These are phyloP conservation scores for Smittia sp. DNA, from an alignment of 2,888 invertebrate genomes.

Conservation along the genomic window DNA sequence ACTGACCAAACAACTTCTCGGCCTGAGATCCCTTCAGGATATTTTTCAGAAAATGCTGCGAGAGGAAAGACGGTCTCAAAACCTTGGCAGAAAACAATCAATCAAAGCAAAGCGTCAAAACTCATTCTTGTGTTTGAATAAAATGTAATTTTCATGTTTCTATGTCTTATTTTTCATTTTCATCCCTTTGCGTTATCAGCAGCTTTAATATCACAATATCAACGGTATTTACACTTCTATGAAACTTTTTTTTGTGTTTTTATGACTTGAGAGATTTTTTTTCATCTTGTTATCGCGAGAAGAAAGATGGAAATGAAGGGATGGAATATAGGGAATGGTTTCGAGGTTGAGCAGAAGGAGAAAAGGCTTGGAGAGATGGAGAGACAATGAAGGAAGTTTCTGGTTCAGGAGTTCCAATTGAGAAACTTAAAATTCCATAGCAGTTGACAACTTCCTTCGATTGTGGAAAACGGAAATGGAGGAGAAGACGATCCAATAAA, in stretches of 20 bases:
- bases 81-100: conserved; percentile 3
- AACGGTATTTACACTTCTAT: conserved; percentile 39
- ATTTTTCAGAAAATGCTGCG: no score
- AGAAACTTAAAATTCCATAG: not conserved
- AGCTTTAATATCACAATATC: conserved; percentile 40
- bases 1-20: no score
- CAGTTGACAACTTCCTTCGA: not conserved
- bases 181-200: conserved; percentile 28
- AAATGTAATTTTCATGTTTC: conserved; percentile 1
- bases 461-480: not conserved
- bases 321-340: not conserved
- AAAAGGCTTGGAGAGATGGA: not conserved
- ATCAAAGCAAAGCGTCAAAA: conserved; percentile 3
- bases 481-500: not conserved
- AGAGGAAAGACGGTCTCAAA: no score
- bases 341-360: not conserved
- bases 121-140: not conserved
- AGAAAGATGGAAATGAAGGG: conserved; percentile 1
- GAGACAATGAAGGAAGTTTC: not conserved
- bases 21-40: no score
- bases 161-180: conserved; percentile 7
- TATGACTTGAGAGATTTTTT: conserved; percentile 29
- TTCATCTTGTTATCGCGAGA: conserved; percentile 35
- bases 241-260: conserved; percentile 34
- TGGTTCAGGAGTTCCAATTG: not conserved